These are phyloP conservation scores for Xestia c-nigrum DNA, from an alignment of 2,888 invertebrate species.

Conservation along the genomic window DNA sequence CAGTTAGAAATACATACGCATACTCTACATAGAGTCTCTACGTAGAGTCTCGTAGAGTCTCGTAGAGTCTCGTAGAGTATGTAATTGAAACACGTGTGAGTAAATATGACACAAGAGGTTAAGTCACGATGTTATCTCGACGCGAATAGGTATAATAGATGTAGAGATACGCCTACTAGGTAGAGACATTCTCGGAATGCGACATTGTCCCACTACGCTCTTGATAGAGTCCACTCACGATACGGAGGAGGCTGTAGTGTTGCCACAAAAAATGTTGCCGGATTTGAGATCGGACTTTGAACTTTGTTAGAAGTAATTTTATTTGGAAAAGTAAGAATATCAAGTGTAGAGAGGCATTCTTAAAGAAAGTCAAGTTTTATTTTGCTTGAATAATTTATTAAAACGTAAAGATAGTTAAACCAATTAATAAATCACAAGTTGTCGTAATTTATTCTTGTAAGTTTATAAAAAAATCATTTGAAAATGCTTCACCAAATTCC, in stretches of 20 bases:
- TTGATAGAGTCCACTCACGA: constrained; percentile 72
- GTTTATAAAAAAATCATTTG: too few relatives aligned
- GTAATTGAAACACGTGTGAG: constrained; percentile 57
- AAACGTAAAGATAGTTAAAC: background rate
- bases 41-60: constrained; percentile 42
- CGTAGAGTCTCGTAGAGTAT: constrained; percentile 42
- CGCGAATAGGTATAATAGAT: constrained; percentile 63
- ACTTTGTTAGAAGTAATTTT: background rate
- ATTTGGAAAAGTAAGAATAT: too few relatives aligned
- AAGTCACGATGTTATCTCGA: constrained; percentile 65
- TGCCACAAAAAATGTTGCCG: constrained; percentile 45
- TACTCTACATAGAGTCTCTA: constrained; percentile 21
- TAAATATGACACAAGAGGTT: constrained; percentile 65
- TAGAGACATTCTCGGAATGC: constrained; percentile 66
- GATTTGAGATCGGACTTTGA: constrained; percentile 4
- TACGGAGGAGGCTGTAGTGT: constrained; percentile 52
- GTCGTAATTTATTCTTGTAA: background rate
- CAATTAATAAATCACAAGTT: background rate
- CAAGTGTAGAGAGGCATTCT: background rate
- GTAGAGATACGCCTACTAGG: constrained; percentile 67
- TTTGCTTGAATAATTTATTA: background rate
- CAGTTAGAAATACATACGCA: constrained; percentile 24
- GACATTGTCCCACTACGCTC: constrained; percentile 59
- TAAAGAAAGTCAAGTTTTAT: background rate
- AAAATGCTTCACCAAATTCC: background rate